Evolutionary conservation across 2,888 invertebrate genomes (phyloP).

Genomic region (Carabus problematicus): DNA sequence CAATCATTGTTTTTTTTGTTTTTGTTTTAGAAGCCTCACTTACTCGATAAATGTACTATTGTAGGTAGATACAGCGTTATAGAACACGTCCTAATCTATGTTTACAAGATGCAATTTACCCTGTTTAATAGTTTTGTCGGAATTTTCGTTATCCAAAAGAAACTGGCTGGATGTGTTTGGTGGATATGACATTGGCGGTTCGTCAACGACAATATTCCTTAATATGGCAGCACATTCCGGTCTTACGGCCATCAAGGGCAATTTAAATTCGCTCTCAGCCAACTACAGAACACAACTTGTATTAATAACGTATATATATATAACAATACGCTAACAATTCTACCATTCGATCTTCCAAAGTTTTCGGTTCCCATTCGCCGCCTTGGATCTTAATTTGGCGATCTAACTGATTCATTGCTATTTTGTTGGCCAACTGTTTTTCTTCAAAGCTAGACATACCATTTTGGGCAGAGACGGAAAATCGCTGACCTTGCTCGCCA

Average conservation of each 20-base stretch:
- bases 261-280: constrained; percentile 71
- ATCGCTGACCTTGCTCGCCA: constrained; percentile 74
- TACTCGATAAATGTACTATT: neutral
- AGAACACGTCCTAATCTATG: too few species aligned
- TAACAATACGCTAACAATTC: constrained; percentile 45
- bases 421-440: constrained; percentile 66
- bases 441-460: constrained; percentile 76
- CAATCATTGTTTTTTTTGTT: too few species aligned
- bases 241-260: constrained; percentile 72
- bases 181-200: constrained; percentile 66
- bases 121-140: constrained; percentile 70
- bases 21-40: neutral
- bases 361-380: constrained; percentile 69
- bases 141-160: constrained; percentile 70
- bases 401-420: constrained; percentile 66
- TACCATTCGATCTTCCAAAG: constrained; percentile 69
- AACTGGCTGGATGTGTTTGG: constrained; percentile 69
- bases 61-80: too few species aligned
- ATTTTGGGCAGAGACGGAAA: constrained; percentile 74
- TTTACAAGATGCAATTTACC: constrained; percentile 57
- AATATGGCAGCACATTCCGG: constrained; percentile 73
- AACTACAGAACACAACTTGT: constrained; percentile 60
- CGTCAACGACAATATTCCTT: constrained; percentile 67
- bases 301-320: neutral
- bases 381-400: constrained; percentile 68